These are phyloP conservation scores for Pogonognathellus flavescens DNA, from an alignment of 1,140 invertebrate species.

Conservation along the genomic window DNA sequence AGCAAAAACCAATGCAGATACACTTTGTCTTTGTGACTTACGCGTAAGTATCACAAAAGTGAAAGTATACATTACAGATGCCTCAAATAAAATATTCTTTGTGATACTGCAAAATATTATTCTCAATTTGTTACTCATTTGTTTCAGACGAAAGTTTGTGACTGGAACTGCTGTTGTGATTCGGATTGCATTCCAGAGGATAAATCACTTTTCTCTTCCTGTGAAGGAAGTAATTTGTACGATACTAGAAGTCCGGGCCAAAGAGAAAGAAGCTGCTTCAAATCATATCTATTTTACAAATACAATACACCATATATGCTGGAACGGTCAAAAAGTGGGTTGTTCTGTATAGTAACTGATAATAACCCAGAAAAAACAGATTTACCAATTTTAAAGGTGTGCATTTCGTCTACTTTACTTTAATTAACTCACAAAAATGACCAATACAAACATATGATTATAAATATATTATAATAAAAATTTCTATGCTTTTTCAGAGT, in stretches of 20 bases:
- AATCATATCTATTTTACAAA: conserved; percentile 70
- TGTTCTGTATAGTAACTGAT: conserved; percentile 76
- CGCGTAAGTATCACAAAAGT: conserved; percentile 61
- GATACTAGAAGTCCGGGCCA: conserved; percentile 56
- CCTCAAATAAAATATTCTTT: too few species aligned
- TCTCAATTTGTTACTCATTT: neutral
- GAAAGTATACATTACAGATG: too few species aligned
- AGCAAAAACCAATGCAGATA: conserved; percentile 38
- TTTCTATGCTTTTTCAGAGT: neutral
- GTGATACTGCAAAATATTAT: neutral
- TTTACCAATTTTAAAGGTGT: conserved; percentile 42
- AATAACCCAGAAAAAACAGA: conserved; percentile 72
- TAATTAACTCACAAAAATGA: too few species aligned
- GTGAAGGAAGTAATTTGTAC: conserved; percentile 68
- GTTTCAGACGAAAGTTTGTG: conserved; percentile 75
- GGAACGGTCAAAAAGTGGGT: conserved; percentile 69
- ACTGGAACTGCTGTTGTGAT: conserved; percentile 85
- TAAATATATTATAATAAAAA: too few species aligned
- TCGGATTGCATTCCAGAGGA: conserved; percentile 75
- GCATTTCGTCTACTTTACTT: too few species aligned
- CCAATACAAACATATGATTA: too few species aligned
- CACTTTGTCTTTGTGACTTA: conserved; percentile 65
- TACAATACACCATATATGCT: conserved; percentile 71
- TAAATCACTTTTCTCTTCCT: conserved; percentile 74
- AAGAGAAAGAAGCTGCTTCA: conserved; percentile 70